Conservation (phyloP, 2,888 invertebrate species). For the Ctenicera cuprea region DNA sequence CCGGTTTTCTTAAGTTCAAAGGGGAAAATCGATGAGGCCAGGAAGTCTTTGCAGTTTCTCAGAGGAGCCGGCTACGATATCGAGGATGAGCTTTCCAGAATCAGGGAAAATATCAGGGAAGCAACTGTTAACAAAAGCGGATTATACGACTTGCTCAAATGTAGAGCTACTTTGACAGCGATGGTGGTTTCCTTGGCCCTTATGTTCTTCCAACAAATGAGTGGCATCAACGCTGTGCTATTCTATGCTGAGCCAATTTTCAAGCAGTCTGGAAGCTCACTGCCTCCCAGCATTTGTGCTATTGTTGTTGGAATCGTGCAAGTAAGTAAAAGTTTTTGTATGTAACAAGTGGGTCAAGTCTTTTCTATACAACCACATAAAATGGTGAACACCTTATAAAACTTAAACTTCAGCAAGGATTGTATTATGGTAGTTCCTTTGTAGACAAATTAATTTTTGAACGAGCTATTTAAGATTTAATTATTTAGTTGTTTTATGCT, state of each 20-base stretch:
- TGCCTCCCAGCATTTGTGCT: conserved; percentile 67
- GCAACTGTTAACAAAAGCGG: conserved; percentile 72
- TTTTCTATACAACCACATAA: background rate
- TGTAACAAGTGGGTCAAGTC: conserved; percentile 23
- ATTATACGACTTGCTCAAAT: conserved; percentile 69
- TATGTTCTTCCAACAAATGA: conserved; percentile 72
- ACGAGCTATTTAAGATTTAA: no score
- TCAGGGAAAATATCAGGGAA: conserved; percentile 73
- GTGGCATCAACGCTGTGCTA: conserved; percentile 70
- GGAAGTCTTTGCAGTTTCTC: conserved; percentile 77
- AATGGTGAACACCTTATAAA: no score
- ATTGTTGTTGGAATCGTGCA: conserved; percentile 72
- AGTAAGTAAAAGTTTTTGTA: conserved; percentile 58
- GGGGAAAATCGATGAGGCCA: conserved; percentile 76
- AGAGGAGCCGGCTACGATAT: conserved; percentile 78
- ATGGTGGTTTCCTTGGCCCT: conserved; percentile 68
- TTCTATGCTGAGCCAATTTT: conserved; percentile 69
- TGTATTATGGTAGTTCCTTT: no score
- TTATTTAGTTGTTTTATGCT: no score
- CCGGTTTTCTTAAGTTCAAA: conserved; percentile 79
- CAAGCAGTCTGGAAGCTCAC: conserved; percentile 62
- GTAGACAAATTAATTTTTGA: no score
- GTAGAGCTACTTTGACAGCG: conserved; percentile 61
- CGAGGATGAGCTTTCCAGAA: conserved; percentile 74
- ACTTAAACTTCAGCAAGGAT: no score